phyloP scores from a whole-genome alignment of 2,797 vertebrate species.

The Dryobates pubescens region DNA sequence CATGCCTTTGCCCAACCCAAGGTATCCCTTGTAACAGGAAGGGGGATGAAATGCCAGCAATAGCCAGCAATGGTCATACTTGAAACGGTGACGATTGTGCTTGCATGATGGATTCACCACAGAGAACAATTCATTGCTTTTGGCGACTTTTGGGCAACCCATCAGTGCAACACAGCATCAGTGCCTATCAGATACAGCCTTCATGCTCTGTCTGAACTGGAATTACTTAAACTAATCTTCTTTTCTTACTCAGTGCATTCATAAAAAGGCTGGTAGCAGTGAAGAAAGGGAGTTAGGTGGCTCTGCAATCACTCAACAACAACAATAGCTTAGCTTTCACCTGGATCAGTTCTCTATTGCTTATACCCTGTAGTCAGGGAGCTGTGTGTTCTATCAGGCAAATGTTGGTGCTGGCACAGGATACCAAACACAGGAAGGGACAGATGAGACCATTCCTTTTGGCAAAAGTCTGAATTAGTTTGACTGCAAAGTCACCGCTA shows the following conservation, averaged over 20 bases:
- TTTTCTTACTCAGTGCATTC: background rate
- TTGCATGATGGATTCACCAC: background rate
- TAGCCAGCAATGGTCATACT: background rate
- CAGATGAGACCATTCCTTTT: background rate
- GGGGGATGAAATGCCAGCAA: background rate
- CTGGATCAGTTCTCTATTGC: background rate
- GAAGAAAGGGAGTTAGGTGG: background rate
- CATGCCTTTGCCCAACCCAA: background rate
- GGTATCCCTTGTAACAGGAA: background rate
- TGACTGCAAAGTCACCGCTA: background rate
- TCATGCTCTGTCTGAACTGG: background rate
- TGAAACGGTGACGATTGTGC: background rate
- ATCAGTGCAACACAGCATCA: rapidly evolving
- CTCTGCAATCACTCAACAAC: background rate
- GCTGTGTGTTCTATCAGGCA: background rate
- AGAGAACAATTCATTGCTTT: background rate
- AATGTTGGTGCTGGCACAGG: background rate
- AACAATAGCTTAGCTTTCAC: background rate
- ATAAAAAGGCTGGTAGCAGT: background rate
- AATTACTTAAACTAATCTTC: background rate
- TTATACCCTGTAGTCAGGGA: background rate
- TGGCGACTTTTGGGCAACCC: background rate
- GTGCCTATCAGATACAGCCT: rapidly evolving
- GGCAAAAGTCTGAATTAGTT: background rate
- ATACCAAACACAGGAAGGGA: background rate